Evolutionary conservation across 2,797 vertebrate genomes (phyloP), one percentile per base, ranked within the genome.

Genomic region (Sphenopsis melanotis): DNA sequence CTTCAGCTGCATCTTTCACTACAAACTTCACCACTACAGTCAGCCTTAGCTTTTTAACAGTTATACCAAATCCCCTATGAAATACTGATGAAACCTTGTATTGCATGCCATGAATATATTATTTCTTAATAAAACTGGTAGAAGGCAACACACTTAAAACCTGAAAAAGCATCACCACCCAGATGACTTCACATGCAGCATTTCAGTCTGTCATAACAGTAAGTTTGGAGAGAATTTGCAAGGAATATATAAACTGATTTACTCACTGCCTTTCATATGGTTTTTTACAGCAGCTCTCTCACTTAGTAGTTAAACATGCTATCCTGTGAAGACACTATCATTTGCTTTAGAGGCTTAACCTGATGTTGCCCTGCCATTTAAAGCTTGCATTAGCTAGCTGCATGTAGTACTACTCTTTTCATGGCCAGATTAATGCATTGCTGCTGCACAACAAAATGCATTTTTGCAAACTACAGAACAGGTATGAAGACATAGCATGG

Each of bases 61-160:
- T 29, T 63, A 6, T 23, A 56, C 6, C 12, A 90, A 80, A 77
- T 11, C 56, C 42, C 18, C 9, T 19, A 6, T 0, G 2, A 84
- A 93, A 84, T 36, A 66, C 22, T 36, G 11, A 68, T 37, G 41
- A 69, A 82, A 57, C 3, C 6, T 55, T n/a, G 4, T n/a, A 32
- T 22, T 1, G 1, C 5, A 19, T 29, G 2, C 15, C n/a, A 88
- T 36, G 11, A 76, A 93, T 30, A 42, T 4, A 39, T 10, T 0
- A 30, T 37, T 76, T 61, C 37, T 77, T 59, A 41, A 60, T 46
- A 32, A 66, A 70, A 49, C 42, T 19, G 12, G 8, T 3, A 1
- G 10, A 68, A 77, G 11, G 36, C 22, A 83, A 57, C 30, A 82
- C 22, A 65, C 47, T 56, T 34, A 53, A 85, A 71, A 82, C 39